Percentiles rank a stretch among this genome's conserved stretches.
Conservation (phyloP, 2,113 vertebrate species). For the Donacobius atricapilla region DNA sequence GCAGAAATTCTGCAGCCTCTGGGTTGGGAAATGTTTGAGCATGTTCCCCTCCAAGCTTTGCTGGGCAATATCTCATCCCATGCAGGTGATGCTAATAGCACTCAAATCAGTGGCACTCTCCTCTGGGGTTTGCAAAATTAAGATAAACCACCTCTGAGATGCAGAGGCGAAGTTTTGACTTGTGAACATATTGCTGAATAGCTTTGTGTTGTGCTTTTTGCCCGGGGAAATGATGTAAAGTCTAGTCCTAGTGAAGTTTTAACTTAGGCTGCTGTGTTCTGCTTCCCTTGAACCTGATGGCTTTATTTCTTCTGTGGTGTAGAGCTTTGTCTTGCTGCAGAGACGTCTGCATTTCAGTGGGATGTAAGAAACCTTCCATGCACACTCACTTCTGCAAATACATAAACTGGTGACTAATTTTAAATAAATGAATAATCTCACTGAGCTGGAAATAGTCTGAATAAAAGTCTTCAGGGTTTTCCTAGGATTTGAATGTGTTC, state of each 20-base stretch:
- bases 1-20: neutral
- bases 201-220: neutral
- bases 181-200: neutral
- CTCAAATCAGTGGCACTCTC: neutral
- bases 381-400: neutral
- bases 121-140: neutral
- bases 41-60: neutral
- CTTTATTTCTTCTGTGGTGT: neutral
- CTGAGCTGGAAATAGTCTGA: neutral
- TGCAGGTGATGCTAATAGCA: neutral
- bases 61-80: neutral
- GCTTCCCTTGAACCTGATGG: neutral
- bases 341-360: neutral
- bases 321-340: neutral
- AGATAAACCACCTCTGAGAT: neutral
- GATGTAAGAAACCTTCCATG: neutral
- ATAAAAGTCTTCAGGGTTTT: neutral
- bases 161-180: neutral
- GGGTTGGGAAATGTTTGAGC: neutral
- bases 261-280: neutral
- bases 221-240: neutral
- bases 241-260: neutral
- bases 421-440: conserved; percentile 35
- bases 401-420: conserved; percentile 6
- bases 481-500: neutral